A percentile compares a stretch with the other conserved stretches of the same genome.
phyloP scores from a whole-genome alignment of 2,888 invertebrate species.

The Apodemia hepburni region DNA sequence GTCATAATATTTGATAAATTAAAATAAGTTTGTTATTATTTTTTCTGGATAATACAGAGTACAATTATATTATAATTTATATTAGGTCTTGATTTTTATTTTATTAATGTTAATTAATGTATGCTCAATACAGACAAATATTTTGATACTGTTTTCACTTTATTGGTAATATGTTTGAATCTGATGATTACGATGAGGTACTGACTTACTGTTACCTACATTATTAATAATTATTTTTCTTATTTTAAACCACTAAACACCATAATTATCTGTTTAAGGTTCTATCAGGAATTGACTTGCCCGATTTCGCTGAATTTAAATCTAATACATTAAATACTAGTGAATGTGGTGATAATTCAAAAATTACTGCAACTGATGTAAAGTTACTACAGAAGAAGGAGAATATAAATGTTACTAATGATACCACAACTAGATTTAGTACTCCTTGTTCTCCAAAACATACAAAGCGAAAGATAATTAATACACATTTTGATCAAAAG shows the following conservation, averaged over 20 bases:
- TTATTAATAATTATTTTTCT: neutral
- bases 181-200: slow-evolving; percentile 72
- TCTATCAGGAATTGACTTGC: slow-evolving; percentile 63
- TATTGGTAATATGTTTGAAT: slow-evolving; percentile 73
- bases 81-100: neutral
- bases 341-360: neutral
- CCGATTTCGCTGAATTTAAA: slow-evolving; percentile 35
- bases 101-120: neutral
- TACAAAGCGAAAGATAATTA: slow-evolving; percentile 61
- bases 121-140: neutral
- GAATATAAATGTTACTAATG: neutral
- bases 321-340: slow-evolving; percentile 6
- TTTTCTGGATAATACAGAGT: too few species aligned
- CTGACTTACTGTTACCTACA: slow-evolving; percentile 43
- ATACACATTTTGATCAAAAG: slow-evolving; percentile 61
- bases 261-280: slow-evolving; percentile 42
- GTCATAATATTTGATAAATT: too few species aligned
- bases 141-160: neutral
- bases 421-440: slow-evolving; percentile 9
- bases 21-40: too few species aligned
- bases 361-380: neutral
- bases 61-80: too few species aligned
- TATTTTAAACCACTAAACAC: neutral
- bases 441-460: slow-evolving; percentile 46
- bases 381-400: neutral